Evolutionary conservation across 2,888 invertebrate genomes (phyloP).

Genomic region (Amphipyra berbera): DNA sequence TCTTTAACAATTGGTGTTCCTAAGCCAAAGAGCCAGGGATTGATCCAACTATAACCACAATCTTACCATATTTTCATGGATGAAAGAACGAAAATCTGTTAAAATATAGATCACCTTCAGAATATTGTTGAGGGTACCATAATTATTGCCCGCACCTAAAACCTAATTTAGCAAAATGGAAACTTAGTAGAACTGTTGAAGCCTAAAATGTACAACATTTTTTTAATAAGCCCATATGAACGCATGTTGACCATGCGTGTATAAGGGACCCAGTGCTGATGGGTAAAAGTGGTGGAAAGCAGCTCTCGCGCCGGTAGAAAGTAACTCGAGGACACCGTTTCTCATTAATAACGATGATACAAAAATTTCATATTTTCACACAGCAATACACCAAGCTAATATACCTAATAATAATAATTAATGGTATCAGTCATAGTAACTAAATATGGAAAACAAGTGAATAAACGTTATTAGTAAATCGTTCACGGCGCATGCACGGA

Average conservation of each 20-base stretch:
- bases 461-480: slow-evolving; percentile 60
- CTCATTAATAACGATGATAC: slow-evolving; percentile 67
- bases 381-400: slow-evolving; percentile 4
- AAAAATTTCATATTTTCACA: slow-evolving; percentile 59
- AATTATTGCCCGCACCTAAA: too few relatives aligned
- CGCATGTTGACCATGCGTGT: slow-evolving; percentile 44
- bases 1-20: background rate
- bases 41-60: background rate
- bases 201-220: too few relatives aligned
- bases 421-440: slow-evolving; percentile 11
- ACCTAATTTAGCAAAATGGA: too few relatives aligned
- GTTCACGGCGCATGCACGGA: slow-evolving; percentile 62
- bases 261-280: slow-evolving; percentile 57
- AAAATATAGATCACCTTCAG: too few relatives aligned
- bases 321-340: slow-evolving; percentile 66
- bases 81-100: background rate
- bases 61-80: background rate
- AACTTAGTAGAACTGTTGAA: too few relatives aligned
- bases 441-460: slow-evolving; percentile 44
- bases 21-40: background rate
- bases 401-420: slow-evolving; percentile 10
- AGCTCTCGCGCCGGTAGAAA: slow-evolving; percentile 70
- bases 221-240: background rate
- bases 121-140: too few relatives aligned
- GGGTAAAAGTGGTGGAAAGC: slow-evolving; percentile 69